These are phyloP conservation scores for Stenichneumon culpator DNA, from an alignment of 2,888 invertebrate genomes.

Conservation along the genomic window DNA sequence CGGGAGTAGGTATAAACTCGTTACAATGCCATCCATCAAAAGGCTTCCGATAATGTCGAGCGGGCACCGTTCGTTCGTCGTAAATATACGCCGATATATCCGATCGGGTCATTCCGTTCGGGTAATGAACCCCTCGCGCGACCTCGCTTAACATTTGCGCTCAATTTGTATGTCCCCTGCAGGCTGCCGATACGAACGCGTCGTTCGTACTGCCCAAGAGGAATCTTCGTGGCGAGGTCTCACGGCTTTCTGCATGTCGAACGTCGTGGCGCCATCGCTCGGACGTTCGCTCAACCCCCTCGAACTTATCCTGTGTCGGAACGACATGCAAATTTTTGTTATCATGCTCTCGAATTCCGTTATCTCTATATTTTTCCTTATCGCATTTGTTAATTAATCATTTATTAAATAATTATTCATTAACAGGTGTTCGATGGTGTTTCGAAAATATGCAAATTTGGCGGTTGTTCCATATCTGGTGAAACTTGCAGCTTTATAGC, in stretches of 20 bases:
- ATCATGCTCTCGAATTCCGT: background rate
- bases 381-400: background rate
- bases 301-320: background rate
- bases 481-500: conserved; percentile 9
- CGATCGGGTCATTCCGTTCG: conserved; percentile 26
- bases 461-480: background rate
- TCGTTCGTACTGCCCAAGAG: conserved; percentile 12
- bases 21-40: conserved; percentile 2
- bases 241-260: conserved; percentile 7
- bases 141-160: conserved; percentile 28
- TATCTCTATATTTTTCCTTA: background rate
- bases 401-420: background rate
- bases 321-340: background rate
- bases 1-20: background rate
- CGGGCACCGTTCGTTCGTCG: background rate
- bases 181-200: conserved; percentile 1
- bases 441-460: background rate
- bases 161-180: conserved; percentile 2
- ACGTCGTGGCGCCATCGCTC: conserved; percentile 32
- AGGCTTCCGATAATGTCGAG: conserved; percentile 13
- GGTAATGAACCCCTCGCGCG: conserved; percentile 30
- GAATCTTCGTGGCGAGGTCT: conserved; percentile 1
- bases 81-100: conserved; percentile 27
- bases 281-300: background rate
- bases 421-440: background rate